Conservation (phyloP, 2,797 vertebrate species). For the Crenichthys baileyi region DNA sequence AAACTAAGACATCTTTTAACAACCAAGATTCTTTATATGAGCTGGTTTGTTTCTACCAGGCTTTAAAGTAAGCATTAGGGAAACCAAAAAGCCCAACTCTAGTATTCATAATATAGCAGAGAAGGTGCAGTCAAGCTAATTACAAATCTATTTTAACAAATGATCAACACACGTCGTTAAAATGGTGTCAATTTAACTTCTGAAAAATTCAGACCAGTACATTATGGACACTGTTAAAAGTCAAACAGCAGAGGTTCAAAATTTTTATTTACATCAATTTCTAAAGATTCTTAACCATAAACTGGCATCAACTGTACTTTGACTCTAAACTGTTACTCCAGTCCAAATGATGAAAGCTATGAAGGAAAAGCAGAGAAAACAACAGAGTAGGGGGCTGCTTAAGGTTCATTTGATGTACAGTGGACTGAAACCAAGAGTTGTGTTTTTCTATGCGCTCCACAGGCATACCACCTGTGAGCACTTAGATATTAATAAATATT, state of each 20-base stretch:
- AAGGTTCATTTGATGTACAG: slow-evolving; percentile 85
- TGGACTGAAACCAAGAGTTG: slow-evolving; percentile 80
- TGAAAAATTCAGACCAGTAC: not conserved
- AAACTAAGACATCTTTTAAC: not conserved
- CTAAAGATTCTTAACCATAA: not conserved
- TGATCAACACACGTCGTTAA: not conserved
- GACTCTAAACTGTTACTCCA: not conserved
- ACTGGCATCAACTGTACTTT: no score
- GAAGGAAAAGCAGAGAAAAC: slow-evolving; percentile 50
- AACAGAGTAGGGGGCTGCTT: slow-evolving; percentile 62
- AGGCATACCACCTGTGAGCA: slow-evolving; percentile 86
- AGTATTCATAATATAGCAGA: not conserved
- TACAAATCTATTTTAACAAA: slow-evolving; percentile 14
- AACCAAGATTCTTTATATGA: not conserved
- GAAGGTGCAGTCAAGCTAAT: slow-evolving; percentile 25
- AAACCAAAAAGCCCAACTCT: not conserved
- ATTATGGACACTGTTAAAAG: not conserved
- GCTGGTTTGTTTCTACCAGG: not conserved
- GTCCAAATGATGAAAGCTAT: not conserved
- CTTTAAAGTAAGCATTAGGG: no score
- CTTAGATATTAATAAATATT: slow-evolving; percentile 86
- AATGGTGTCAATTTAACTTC: not conserved
- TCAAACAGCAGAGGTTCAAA: not conserved
- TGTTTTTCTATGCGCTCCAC: slow-evolving; percentile 84
- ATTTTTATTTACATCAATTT: not conserved